Conservation (phyloP, 1,140 invertebrate genomes). For the Drosophila nikananu region DNA sequence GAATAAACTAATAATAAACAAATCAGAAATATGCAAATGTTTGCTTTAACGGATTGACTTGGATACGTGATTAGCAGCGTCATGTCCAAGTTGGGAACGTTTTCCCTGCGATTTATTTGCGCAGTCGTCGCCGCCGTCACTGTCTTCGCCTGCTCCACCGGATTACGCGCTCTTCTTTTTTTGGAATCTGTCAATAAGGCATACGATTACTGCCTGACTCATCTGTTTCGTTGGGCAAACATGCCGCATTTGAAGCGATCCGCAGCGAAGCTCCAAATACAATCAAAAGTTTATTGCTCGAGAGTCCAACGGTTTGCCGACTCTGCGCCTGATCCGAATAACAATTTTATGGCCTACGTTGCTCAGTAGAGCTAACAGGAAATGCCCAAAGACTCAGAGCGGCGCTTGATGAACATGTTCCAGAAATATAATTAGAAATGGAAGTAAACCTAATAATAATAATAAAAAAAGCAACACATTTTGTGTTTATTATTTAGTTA, state of each 20-base stretch:
- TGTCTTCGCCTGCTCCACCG: constrained; percentile 21
- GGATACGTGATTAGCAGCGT: constrained; percentile 38
- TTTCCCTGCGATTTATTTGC: constrained; percentile 45
- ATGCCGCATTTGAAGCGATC: constrained; percentile 52
- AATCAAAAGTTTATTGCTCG: constrained; percentile 64
- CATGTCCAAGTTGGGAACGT: constrained; percentile 64
- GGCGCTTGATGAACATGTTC: not conserved
- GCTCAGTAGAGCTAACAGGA: constrained; percentile 45
- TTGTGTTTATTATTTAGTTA: not conserved
- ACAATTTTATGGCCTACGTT: constrained; percentile 45
- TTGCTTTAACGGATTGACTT: constrained; percentile 21
- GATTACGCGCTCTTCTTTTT: constrained; percentile 63
- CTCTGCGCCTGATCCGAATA: constrained; percentile 50
- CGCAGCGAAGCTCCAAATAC: constrained; percentile 58
- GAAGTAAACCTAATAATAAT: too few relatives aligned
- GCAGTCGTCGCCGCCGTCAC: constrained; percentile 4
- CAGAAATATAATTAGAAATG: constrained; percentile 31
- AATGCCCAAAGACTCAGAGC: constrained; percentile 35
- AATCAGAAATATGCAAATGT: constrained; percentile 37
- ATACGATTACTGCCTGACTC: constrained; percentile 49
- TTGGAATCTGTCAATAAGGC: constrained; percentile 56
- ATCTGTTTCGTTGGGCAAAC: constrained; percentile 61
- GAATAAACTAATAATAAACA: constrained; percentile 36
- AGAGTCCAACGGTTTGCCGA: constrained; percentile 45
- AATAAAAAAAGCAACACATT: too few relatives aligned